These are phyloP conservation scores for Maccullochella peelii DNA, from an alignment of 2,113 vertebrate species.

Conservation along the genomic window DNA sequence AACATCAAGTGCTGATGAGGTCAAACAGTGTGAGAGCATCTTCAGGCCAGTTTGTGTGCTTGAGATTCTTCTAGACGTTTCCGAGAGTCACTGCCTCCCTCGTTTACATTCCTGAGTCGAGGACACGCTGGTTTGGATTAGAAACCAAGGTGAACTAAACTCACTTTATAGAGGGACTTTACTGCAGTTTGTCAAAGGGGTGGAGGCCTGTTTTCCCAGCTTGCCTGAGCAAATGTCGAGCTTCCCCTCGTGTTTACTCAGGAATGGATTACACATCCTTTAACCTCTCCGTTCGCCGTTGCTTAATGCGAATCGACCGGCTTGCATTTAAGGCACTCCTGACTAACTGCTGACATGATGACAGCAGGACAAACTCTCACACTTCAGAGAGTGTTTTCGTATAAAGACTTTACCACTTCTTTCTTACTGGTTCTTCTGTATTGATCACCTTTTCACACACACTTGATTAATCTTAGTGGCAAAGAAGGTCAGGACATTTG, in stretches of 20 bases:
- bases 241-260: conserved; percentile 22
- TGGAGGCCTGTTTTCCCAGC: conserved; percentile 19
- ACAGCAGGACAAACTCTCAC: not conserved
- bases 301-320: not conserved
- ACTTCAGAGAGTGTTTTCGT: not conserved
- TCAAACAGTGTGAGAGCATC: conserved; percentile 33
- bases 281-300: not conserved
- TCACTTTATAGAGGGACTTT: not conserved
- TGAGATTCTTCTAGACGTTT: not conserved
- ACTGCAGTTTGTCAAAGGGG: conserved; percentile 48
- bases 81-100: not conserved
- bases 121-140: conserved; percentile 14
- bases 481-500: not conserved
- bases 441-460: not conserved
- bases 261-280: conserved; percentile 13
- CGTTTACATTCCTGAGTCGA: conserved; percentile 52
- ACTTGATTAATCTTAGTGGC: not conserved
- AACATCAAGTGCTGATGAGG: not conserved
- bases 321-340: not conserved
- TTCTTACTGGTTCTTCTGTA: not conserved
- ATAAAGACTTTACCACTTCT: not conserved
- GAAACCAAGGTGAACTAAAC: conserved; percentile 14
- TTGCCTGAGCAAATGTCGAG: conserved; percentile 29
- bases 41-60: not conserved
- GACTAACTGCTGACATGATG: not conserved